A percentile compares a stretch with the other conserved stretches of the same genome.
Evolutionary conservation across 2,888 invertebrate species (phyloP).

Genomic region (Neocrepidodera transversa): DNA sequence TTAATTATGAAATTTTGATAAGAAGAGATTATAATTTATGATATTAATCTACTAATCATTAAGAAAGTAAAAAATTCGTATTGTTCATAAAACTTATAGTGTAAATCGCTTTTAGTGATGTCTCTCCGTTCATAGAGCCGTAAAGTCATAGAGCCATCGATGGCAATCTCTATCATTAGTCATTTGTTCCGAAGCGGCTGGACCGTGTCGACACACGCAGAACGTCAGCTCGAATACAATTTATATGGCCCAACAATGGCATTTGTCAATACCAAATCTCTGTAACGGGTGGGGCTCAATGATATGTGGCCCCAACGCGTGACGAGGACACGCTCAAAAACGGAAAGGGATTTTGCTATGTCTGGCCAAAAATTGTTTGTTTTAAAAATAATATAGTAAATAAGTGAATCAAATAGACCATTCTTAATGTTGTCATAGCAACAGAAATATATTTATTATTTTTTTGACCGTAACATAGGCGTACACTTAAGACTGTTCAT

Average conservation of each 20-base stretch:
- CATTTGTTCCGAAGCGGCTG: slow-evolving; percentile 56
- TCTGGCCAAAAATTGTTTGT: not conserved
- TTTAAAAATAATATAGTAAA: no score
- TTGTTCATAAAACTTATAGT: no score
- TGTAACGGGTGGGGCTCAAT: slow-evolving; percentile 50
- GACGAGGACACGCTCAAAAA: slow-evolving; percentile 45
- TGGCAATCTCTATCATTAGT: slow-evolving; percentile 52
- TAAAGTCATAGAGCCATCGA: slow-evolving; percentile 35
- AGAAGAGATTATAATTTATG: no score
- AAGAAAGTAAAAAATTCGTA: no score
- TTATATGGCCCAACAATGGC: slow-evolving; percentile 57
- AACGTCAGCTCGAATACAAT: slow-evolving; percentile 55
- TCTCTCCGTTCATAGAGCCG: slow-evolving; percentile 15
- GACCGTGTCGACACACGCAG: slow-evolving; percentile 58
- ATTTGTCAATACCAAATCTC: slow-evolving; percentile 58
- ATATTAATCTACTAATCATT: no score
- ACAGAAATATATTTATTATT: no score
- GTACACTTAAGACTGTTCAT: no score
- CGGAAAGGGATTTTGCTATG: slow-evolving; percentile 20
- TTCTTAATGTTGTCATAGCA: no score
- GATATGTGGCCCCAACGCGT: slow-evolving; percentile 51
- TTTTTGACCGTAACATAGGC: no score
- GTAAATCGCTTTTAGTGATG: no score
- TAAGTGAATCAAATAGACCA: no score
- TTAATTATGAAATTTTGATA: no score